Conservation (phyloP, 2,113 vertebrate genomes). For the Nematolebias whitei region DNA sequence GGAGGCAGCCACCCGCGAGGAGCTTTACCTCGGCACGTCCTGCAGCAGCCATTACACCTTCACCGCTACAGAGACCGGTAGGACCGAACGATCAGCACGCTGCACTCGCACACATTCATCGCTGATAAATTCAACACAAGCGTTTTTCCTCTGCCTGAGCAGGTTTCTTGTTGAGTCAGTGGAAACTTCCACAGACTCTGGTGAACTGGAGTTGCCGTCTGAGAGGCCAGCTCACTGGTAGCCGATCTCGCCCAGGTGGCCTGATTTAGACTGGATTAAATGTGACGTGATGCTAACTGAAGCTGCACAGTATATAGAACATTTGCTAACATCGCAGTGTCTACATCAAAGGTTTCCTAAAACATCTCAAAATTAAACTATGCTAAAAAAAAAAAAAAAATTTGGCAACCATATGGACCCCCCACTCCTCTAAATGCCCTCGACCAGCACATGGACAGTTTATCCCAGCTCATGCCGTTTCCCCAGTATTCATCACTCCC, state of each 20-base stretch:
- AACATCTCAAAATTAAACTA: no score
- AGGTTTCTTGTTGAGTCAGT: constrained; percentile 85
- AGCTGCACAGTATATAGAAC: no score
- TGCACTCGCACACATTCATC: background rate
- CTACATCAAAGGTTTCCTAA: no score
- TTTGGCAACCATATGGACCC: no score
- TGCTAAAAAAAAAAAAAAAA: no score
- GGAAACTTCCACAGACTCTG: constrained; percentile 84
- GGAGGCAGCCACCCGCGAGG: constrained; percentile 69
- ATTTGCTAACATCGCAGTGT: no score
- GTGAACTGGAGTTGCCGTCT: constrained; percentile 82
- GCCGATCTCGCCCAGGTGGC: constrained; percentile 82
- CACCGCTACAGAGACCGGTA: constrained; percentile 87
- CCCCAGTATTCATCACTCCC: no score
- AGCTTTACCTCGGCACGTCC: constrained; percentile 89
- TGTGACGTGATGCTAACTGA: constrained; percentile 21
- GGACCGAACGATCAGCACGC: constrained; percentile 21
- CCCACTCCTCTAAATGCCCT: no score
- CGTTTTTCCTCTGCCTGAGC: constrained; percentile 53
- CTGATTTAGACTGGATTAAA: constrained; percentile 73
- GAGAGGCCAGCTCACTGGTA: constrained; percentile 80
- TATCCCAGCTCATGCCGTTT: no score
- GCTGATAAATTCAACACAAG: background rate
- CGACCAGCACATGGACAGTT: no score
- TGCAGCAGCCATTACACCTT: constrained; percentile 95